phyloP scores from a whole-genome alignment of 2,797 vertebrate species.

The Lindbergichthys nudifrons region DNA sequence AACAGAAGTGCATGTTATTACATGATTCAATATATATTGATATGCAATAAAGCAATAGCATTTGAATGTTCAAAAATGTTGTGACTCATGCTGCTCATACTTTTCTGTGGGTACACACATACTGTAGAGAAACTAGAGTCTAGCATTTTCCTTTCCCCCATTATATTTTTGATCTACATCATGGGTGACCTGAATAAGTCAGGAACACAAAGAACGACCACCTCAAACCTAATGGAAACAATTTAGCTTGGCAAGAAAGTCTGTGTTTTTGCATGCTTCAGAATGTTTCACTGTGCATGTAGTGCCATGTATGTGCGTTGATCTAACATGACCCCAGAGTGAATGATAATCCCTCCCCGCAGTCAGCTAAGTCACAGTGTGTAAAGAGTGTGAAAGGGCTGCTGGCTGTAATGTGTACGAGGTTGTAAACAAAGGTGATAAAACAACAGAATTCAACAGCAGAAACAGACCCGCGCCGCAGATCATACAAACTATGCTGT shows the following conservation, averaged over 20 bases:
- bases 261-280: slow-evolving; percentile 21
- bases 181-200: slow-evolving; percentile 41
- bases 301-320: background rate
- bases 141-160: slow-evolving; percentile 34
- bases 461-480: slow-evolving; percentile 27
- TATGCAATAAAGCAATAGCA: too few relatives aligned
- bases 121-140: slow-evolving; percentile 17
- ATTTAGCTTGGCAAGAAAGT: slow-evolving; percentile 26
- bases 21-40: too few relatives aligned
- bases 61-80: background rate
- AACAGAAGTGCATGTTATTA: background rate
- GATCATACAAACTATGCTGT: slow-evolving; percentile 34
- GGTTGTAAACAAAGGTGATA: slow-evolving; percentile 55
- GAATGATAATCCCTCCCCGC: background rate
- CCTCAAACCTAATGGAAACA: slow-evolving; percentile 24
- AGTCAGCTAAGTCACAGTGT: slow-evolving; percentile 8
- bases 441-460: slow-evolving; percentile 35
- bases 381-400: slow-evolving; percentile 9
- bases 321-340: slow-evolving; percentile 20
- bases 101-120: slow-evolving; percentile 6
- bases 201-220: slow-evolving; percentile 34
- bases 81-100: slow-evolving; percentile 25
- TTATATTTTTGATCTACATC: slow-evolving; percentile 21
- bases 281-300: slow-evolving; percentile 7
- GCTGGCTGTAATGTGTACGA: slow-evolving; percentile 14